Evolutionary conservation across 2,888 invertebrate species (phyloP).

Genomic region (Agonopterix arenella): DNA sequence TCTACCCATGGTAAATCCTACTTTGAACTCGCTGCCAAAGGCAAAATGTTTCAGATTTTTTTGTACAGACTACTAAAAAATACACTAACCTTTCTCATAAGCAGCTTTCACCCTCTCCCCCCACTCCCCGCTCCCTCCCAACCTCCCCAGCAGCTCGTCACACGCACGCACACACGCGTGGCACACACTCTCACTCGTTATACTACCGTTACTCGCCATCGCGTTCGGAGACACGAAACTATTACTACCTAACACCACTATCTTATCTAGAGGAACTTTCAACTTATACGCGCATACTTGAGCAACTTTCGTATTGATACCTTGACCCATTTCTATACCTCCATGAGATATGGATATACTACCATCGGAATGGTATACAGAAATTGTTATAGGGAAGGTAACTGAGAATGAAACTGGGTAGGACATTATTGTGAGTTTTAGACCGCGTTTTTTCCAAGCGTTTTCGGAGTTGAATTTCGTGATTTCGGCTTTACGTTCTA

Average conservation of each 20-base stretch:
- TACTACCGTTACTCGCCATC: conserved; percentile 81
- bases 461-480: conserved; percentile 78
- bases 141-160: conserved; percentile 54
- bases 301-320: conserved; percentile 81
- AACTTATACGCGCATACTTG: conserved; percentile 68
- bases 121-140: conserved; percentile 66
- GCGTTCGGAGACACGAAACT: conserved; percentile 81
- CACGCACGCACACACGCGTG: conserved; percentile 75
- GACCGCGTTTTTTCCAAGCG: conserved; percentile 85
- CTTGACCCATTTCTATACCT: conserved; percentile 87
- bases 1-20: no score
- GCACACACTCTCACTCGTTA: conserved; percentile 83
- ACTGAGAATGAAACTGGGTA: conserved; percentile 75
- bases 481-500: conserved; percentile 65
- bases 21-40: neutral
- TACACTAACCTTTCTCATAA: conserved; percentile 18
- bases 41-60: neutral
- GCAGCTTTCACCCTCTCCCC: conserved; percentile 69
- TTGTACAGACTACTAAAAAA: neutral
- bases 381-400: conserved; percentile 76
- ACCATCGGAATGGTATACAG: conserved; percentile 82
- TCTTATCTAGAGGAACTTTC: conserved; percentile 77
- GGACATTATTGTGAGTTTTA: conserved; percentile 79
- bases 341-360: conserved; percentile 81
- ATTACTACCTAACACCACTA: conserved; percentile 80